A percentile compares a stretch with the other conserved stretches of the same genome.
Evolutionary conservation across 2,797 vertebrate species (phyloP).

Genomic region (Monodelphis domestica): DNA sequence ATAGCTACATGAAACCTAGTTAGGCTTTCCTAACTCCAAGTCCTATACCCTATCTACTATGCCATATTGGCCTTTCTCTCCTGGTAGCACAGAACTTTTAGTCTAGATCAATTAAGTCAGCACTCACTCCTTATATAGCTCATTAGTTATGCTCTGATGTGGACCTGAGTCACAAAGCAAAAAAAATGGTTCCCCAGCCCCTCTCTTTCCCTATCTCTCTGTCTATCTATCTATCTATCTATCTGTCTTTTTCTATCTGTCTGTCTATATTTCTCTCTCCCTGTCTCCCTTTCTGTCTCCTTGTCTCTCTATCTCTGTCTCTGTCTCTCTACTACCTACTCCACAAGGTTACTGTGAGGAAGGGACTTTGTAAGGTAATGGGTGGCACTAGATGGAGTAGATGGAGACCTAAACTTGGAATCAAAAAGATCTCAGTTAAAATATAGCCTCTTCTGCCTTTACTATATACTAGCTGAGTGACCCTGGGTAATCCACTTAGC

Average conservation of each 20-base stretch:
- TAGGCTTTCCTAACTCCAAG: neutral
- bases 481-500: too few relatives aligned
- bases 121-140: too few relatives aligned
- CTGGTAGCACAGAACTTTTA: neutral
- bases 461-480: too few relatives aligned
- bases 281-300: neutral
- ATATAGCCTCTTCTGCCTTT: too few relatives aligned
- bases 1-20: neutral
- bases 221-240: neutral
- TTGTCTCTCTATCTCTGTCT: neutral
- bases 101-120: neutral
- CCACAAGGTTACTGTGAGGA: too few relatives aligned
- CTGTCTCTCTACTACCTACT: neutral
- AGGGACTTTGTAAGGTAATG: too few relatives aligned
- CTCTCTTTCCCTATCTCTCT: neutral
- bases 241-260: too few relatives aligned
- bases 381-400: too few relatives aligned
- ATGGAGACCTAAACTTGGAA: too few relatives aligned
- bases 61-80: neutral
- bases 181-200: too few relatives aligned
- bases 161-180: neutral
- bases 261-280: too few relatives aligned
- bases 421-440: too few relatives aligned
- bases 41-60: neutral
- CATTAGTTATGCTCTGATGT: neutral